Evolutionary conservation across 2,888 invertebrate species (phyloP).

Genomic region (Meiosimyza platycephala): DNA sequence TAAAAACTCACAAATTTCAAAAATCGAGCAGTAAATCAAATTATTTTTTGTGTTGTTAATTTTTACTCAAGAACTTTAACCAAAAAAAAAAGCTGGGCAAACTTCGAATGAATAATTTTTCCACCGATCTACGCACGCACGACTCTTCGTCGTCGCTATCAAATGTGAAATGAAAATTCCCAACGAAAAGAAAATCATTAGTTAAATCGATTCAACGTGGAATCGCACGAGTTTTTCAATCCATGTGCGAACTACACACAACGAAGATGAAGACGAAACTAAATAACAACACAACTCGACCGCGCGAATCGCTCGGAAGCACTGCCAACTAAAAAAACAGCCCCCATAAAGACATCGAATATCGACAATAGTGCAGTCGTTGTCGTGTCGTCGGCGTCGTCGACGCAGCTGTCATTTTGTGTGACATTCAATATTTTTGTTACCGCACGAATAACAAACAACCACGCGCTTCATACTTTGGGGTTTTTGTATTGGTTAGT

Average conservation of each 20-base stretch:
- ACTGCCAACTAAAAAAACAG: conserved; percentile 6
- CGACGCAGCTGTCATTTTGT: not conserved
- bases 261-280: conserved; percentile 41
- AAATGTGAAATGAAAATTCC: conserved; percentile 53
- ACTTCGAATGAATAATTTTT: too few species aligned
- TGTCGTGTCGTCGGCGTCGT: not conserved
- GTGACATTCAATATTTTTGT: too few species aligned
- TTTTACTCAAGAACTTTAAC: too few species aligned
- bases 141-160: conserved; percentile 55
- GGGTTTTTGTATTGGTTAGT: not conserved
- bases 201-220: conserved; percentile 46
- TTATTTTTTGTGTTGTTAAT: too few species aligned
- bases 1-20: too few species aligned
- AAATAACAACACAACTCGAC: conserved; percentile 43
- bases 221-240: not conserved
- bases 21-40: too few species aligned
- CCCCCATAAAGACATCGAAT: not conserved
- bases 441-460: too few species aligned
- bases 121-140: conserved; percentile 43
- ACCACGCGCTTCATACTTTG: too few species aligned
- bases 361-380: not conserved
- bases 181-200: conserved; percentile 35
- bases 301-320: conserved; percentile 12
- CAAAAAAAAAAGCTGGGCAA: too few species aligned
- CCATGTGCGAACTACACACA: too few species aligned